Base-by-base conservation (phyloP, 1,140 invertebrate genomes). In the Sycophaga agraensis region DNA sequence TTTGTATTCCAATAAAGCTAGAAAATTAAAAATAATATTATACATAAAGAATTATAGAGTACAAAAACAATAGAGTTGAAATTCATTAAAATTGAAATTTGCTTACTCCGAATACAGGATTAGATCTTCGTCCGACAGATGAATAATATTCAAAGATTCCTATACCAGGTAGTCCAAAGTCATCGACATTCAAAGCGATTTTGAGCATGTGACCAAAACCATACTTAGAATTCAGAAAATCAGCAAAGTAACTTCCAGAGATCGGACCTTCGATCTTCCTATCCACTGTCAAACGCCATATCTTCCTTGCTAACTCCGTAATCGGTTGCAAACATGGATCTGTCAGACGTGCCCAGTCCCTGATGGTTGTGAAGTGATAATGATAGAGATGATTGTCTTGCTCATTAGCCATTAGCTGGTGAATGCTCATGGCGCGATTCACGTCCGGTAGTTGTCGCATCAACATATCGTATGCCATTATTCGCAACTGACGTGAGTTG, bases 401-500 rank as follows among this genome's bases (percentile, higher is more conserved):
- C 56, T 82, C 79, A 16, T 73, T 53, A 6, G 69, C 58, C 78
- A 83, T 81, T 9, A 75, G 68, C 75, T 75, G 79, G 46, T 79
- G 75, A 8, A 83, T 66, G 39, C 76, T 78, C 63, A 77, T 69
- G 8, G 77, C 43, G 24, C 65, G 62, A 2, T 68, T 57, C 58
- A 76, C 60, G 12, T 70, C 54, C 21, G 74, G 68, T 22, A 68
- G 57, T 17, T 69, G 39, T 0, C 73, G 72, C 60, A 82, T 78
- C 3, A 83, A 34, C 9, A 78, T 59, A 2, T 72, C 70, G 21
- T 79, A 79, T 19, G 82, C 78, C 21, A 65, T 60, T 4, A 77
- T 71, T 58, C 82, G 71, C 6, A 82, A 19, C 21, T 73, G 55
- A 5, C 76, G 42, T 4, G 72, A 65, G 45, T 76, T 66, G 4